phyloP scores from a whole-genome alignment of 2,888 invertebrate genomes.

The Cosmia trapezina region DNA sequence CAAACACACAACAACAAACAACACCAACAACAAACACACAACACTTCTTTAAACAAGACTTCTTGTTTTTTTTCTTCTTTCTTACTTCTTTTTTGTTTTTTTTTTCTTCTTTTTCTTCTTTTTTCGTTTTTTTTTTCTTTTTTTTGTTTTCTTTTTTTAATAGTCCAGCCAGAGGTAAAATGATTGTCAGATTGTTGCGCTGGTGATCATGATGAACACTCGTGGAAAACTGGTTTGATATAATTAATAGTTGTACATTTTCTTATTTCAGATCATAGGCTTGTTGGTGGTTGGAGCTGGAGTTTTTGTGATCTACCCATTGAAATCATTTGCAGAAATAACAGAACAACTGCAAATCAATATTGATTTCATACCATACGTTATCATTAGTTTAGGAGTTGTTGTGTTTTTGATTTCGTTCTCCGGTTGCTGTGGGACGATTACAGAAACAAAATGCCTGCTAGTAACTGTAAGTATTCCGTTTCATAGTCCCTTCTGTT shows the following conservation, averaged over 20 bases:
- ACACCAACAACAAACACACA: too few species aligned
- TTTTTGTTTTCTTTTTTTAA: too few species aligned
- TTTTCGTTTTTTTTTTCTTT: too few species aligned
- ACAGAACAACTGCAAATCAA: not conserved
- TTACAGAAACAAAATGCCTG: conserved; percentile 60
- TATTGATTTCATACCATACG: conserved; percentile 34
- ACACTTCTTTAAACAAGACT: too few species aligned
- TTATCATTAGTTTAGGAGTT: conserved; percentile 45
- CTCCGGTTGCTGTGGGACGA: conserved; percentile 60
- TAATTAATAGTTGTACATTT: not conserved
- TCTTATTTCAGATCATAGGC: conserved; percentile 53
- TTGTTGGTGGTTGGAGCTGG: conserved; percentile 46
- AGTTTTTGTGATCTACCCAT: conserved; percentile 6
- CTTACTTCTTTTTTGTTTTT: too few species aligned
- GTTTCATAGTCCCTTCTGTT: not conserved
- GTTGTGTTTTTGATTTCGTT: conserved; percentile 53
- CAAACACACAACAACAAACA: too few species aligned
- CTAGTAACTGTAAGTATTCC: conserved; percentile 52
- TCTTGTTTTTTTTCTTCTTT: too few species aligned
- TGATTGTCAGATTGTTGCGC: not conserved
- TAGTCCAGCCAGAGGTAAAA: not conserved
- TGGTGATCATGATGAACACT: not conserved
- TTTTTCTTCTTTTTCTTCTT: too few species aligned
- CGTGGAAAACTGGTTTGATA: not conserved
- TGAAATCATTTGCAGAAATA: not conserved